Percentiles rank a stretch among this genome's conserved stretches.
These are phyloP conservation scores for Actenoides hombroni DNA, from an alignment of 2,113 vertebrate genomes.

Conservation along the genomic window DNA sequence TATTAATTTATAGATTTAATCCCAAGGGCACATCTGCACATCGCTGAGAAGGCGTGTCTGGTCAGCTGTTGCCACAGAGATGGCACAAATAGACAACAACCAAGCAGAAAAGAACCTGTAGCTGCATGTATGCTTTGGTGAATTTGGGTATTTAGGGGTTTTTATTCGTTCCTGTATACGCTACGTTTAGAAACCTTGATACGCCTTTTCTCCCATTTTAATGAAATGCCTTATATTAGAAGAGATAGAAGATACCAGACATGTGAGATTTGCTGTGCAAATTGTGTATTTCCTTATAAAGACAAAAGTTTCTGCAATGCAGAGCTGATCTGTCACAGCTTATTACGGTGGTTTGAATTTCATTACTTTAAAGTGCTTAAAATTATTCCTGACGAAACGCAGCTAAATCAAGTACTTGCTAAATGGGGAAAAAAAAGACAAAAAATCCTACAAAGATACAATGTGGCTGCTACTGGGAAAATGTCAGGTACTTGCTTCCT, in stretches of 20 bases:
- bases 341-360: neutral
- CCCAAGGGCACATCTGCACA: neutral
- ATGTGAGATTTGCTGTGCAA: neutral
- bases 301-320: neutral
- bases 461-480: neutral
- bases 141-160: neutral
- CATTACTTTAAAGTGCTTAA: neutral
- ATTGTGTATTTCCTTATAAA: neutral
- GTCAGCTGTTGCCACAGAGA: constrained; percentile 43
- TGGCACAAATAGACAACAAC: neutral
- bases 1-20: constrained; percentile 24
- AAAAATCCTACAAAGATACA: neutral
- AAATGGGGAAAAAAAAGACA: neutral
- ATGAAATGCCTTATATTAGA: neutral
- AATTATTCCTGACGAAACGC: neutral
- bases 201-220: neutral
- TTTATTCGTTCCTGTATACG: neutral
- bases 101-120: neutral
- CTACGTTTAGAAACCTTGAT: neutral
- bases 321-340: neutral
- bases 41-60: neutral
- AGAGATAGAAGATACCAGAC: neutral
- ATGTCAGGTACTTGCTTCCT: neutral
- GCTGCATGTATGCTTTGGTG: neutral
- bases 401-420: neutral